Evolutionary conservation across 2,888 invertebrate genomes (phyloP), one percentile per base, ranked within the genome.

Genomic region (Aphodius sticticus): DNA sequence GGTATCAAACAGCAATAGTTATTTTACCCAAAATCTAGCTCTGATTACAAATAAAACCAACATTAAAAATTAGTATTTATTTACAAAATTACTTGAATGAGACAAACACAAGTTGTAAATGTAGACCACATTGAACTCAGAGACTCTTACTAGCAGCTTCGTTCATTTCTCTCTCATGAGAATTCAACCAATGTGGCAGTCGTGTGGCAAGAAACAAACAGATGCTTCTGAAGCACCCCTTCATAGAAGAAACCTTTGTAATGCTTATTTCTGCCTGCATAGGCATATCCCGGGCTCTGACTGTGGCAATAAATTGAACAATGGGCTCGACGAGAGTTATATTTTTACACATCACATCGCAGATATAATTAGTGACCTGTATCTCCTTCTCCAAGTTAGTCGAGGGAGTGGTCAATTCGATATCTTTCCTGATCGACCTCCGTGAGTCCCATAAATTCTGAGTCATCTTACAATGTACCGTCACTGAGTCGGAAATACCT

Each of bases 321-420:
- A 88, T 83, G 9, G 83, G 80, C 2, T 83, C 81, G 6, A 79
- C 81, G 3, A 82, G 72, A 7, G 79, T 78, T 2, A 83, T 81
- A 6, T 82, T 80, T 75, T 83, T 83, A 70, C 84, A 83, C n/a
- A 82, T 76, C 76, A 84, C 78, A 37, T 86, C 81, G 12, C 85
- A 76, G 14, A 89, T 82, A 74, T 86, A 85, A 6, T 89, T 84
- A 1, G 90, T 87, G 16, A 89, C 85, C 9, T 86, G 77, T 1
- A 84, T 85, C 84, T 90, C 90, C 78, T 84, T 88, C 53, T 89
- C 87, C 16, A 90, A 83, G 3, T 84, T 80, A 78, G 85, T 85
- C 2, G 85, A 72, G 9, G 82, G 81, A 6, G 86, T 83, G 79
- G 86, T 84, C 2, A 80, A 76, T 38, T 83, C 80, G 16, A 82